Conservation (phyloP, 2,797 vertebrate genomes). For the Todus mexicanus region DNA sequence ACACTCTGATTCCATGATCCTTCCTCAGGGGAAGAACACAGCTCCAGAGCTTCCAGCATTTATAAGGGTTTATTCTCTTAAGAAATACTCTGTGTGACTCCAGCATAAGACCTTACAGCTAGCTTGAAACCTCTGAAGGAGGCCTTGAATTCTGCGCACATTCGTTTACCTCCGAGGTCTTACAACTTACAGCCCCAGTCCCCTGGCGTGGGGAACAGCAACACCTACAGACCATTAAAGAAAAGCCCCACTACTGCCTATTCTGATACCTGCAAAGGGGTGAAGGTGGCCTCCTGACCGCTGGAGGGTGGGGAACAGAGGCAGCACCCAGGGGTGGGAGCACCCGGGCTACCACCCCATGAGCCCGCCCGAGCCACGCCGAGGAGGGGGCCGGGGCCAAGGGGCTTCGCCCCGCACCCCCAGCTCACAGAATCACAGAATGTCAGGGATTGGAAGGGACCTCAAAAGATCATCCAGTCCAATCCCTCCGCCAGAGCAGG, state of each 20-base stretch:
- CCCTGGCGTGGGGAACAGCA: accelerated
- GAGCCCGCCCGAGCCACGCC: not conserved
- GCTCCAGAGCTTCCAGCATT: not conserved
- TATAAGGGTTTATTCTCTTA: not conserved
- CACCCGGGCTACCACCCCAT: not conserved
- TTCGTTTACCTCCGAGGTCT: accelerated
- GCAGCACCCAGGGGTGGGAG: not conserved
- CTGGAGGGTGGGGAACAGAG: accelerated
- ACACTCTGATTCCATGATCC: no score
- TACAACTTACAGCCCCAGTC: not conserved
- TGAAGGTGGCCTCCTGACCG: not conserved
- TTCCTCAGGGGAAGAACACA: not conserved
- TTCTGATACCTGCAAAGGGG: accelerated
- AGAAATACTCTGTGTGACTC: not conserved
- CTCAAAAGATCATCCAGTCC: no score
- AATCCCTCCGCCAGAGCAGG: no score
- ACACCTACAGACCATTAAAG: not conserved
- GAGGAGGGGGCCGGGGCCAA: no score
- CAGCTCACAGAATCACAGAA: no score
- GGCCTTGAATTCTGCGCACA: accelerated
- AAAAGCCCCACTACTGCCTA: not conserved
- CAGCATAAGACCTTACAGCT: accelerated
- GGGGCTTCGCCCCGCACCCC: not conserved
- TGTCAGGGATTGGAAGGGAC: no score
- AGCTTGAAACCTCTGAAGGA: not conserved